These are phyloP conservation scores for Drosophila longiperda DNA, from an alignment of 2,888 invertebrate species.

Conservation along the genomic window DNA sequence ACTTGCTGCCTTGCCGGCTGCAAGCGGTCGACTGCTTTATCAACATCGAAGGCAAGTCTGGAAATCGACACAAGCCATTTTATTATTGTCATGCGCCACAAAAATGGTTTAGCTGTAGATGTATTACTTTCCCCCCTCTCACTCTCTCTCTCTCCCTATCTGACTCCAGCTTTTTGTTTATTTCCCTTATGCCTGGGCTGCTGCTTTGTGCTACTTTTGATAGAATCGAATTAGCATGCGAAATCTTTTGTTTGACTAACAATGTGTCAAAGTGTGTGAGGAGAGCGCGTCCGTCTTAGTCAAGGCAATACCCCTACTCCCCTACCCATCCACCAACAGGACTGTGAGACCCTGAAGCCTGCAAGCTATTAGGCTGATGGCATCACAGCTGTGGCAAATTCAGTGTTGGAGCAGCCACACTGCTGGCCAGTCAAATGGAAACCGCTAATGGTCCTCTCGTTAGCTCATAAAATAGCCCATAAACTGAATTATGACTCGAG, in stretches of 20 bases:
- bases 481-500: conserved; percentile 28
- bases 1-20: conserved; percentile 31
- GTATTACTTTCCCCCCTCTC: neutral
- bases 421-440: conserved; percentile 46
- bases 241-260: conserved; percentile 81
- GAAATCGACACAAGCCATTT: conserved; percentile 72
- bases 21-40: conserved; percentile 51
- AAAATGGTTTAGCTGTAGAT: conserved; percentile 23
- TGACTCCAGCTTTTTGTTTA: neutral
- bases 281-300: conserved; percentile 65
- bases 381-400: conserved; percentile 30
- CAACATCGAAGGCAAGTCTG: conserved; percentile 50
- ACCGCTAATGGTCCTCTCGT: conserved; percentile 39
- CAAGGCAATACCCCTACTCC: conserved; percentile 13
- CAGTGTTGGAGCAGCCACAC: conserved; percentile 25
- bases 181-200: neutral
- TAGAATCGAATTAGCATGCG: conserved; percentile 79
- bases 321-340: fast-evolving
- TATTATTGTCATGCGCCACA: conserved; percentile 66
- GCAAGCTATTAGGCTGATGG: conserved; percentile 53
- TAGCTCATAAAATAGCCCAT: conserved; percentile 2
- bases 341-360: conserved; percentile 21
- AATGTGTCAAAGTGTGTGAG: conserved; percentile 79
- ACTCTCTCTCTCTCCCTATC: neutral
- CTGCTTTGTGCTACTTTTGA: conserved; percentile 46